phyloP scores from a whole-genome alignment of 2,113 vertebrate species.

The Corapipo altera region DNA sequence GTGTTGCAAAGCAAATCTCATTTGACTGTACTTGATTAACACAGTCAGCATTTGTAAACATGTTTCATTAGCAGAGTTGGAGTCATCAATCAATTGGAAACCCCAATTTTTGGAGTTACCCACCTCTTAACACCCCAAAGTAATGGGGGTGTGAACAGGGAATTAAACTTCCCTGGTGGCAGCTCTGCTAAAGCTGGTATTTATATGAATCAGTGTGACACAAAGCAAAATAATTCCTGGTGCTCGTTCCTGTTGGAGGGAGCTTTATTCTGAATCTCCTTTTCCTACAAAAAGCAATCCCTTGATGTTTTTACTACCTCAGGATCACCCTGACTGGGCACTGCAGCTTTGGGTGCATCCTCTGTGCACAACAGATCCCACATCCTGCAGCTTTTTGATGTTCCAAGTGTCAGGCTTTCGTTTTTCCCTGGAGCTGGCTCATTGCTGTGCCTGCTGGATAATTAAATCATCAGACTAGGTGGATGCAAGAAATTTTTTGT shows the following conservation, averaged over 20 bases:
- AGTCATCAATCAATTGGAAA: background rate
- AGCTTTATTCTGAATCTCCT: background rate
- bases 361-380: background rate
- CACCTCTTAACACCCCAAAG: background rate
- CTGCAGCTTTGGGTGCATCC: background rate
- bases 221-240: background rate
- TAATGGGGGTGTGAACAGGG: fast-evolving
- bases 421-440: background rate
- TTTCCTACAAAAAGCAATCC: background rate
- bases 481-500: background rate
- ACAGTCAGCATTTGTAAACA: background rate
- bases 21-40: slow-evolving; percentile 20
- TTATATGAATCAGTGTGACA: too few relatives aligned
- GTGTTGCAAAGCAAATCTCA: slow-evolving; percentile 10
- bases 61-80: slow-evolving; percentile 7
- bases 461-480: background rate
- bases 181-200: background rate
- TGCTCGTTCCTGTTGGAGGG: fast-evolving
- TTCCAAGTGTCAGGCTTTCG: background rate
- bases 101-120: background rate
- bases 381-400: background rate
- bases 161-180: background rate
- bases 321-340: background rate
- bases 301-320: background rate
- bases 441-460: background rate